phyloP scores from a whole-genome alignment of 1,140 invertebrate species.

The Ectropis grisescens region DNA sequence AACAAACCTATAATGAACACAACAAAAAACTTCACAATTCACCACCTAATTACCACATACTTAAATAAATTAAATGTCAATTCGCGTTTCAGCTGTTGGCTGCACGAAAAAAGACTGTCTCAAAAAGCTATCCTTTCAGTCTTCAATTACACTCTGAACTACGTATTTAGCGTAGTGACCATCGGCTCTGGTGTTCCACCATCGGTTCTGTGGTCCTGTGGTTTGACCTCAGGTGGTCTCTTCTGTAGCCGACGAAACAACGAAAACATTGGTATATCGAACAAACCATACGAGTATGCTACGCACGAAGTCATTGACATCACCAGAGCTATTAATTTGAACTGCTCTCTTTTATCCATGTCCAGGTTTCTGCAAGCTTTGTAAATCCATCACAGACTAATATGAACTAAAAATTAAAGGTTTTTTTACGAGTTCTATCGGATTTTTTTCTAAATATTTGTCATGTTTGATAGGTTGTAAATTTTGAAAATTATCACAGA shows the following conservation, averaged over 20 bases:
- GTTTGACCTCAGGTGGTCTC: slow-evolving; percentile 1
- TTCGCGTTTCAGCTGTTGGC: too few species aligned
- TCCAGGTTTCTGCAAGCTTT: slow-evolving; percentile 5
- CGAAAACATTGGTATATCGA: slow-evolving; percentile 10
- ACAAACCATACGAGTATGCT: slow-evolving; percentile 33
- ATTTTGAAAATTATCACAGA: slow-evolving; percentile 2
- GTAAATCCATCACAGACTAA: slow-evolving; percentile 16
- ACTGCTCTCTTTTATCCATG: slow-evolving; percentile 33
- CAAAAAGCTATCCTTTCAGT: too few species aligned
- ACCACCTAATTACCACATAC: too few species aligned
- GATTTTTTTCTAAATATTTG: background rate
- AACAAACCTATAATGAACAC: too few species aligned
- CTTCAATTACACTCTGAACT: too few species aligned
- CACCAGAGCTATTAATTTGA: slow-evolving; percentile 24
- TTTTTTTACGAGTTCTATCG: too few species aligned
- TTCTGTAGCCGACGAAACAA: slow-evolving; percentile 10
- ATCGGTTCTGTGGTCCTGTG: slow-evolving; percentile 20
- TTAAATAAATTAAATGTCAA: too few species aligned
- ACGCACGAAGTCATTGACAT: slow-evolving; percentile 32
- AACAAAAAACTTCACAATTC: too few species aligned
- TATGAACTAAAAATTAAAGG: too few species aligned
- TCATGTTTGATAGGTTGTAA: too few species aligned
- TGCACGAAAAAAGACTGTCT: too few species aligned
- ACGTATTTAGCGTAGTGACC: too few species aligned
- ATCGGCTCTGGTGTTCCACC: slow-evolving; percentile 14